Conservation (phyloP, 2,888 invertebrate genomes). For the Caenorhabditis sp. region DNA sequence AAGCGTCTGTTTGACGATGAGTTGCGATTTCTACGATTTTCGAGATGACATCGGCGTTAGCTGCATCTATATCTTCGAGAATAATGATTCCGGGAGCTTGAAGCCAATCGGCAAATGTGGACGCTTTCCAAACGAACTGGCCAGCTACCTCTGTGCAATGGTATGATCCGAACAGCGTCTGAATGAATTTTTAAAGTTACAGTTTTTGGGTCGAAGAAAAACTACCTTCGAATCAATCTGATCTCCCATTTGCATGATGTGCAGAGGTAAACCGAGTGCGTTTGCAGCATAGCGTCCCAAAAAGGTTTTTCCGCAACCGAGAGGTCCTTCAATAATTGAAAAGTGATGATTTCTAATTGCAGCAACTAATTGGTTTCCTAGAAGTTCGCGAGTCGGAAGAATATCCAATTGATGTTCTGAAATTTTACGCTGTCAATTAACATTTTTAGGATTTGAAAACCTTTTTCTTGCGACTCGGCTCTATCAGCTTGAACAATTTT, state of each 20-base stretch:
- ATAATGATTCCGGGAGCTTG: slow-evolving; percentile 89
- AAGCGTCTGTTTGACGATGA: slow-evolving; percentile 41
- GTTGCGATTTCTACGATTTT: slow-evolving; percentile 72
- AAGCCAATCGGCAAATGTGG: slow-evolving; percentile 77
- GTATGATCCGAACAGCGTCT: slow-evolving; percentile 92
- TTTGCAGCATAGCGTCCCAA: slow-evolving; percentile 91
- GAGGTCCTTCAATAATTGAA: slow-evolving; percentile 87
- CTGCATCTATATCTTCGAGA: slow-evolving; percentile 95
- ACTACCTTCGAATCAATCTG: slow-evolving; percentile 94
- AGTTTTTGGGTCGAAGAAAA: too few species aligned
- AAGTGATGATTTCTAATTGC: slow-evolving; percentile 56
- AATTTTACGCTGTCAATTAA: neutral
- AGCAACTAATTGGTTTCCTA: slow-evolving; percentile 58
- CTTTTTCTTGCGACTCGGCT: slow-evolving; percentile 21
- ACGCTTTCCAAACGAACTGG: slow-evolving; percentile 95
- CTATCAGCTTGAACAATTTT: slow-evolving; percentile 28
- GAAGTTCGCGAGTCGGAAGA: slow-evolving; percentile 59
- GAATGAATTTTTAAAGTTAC: slow-evolving; percentile 42
- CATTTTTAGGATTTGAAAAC: slow-evolving; percentile 20
- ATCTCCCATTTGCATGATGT: slow-evolving; percentile 95
- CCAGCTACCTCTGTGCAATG: slow-evolving; percentile 97
- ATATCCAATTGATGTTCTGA: slow-evolving; percentile 31
- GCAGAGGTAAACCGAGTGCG: slow-evolving; percentile 88
- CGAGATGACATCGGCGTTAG: slow-evolving; percentile 92
- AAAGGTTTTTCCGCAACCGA: slow-evolving; percentile 96